Conservation (phyloP, 2,113 vertebrate species). For the Amazona vittata region DNA sequence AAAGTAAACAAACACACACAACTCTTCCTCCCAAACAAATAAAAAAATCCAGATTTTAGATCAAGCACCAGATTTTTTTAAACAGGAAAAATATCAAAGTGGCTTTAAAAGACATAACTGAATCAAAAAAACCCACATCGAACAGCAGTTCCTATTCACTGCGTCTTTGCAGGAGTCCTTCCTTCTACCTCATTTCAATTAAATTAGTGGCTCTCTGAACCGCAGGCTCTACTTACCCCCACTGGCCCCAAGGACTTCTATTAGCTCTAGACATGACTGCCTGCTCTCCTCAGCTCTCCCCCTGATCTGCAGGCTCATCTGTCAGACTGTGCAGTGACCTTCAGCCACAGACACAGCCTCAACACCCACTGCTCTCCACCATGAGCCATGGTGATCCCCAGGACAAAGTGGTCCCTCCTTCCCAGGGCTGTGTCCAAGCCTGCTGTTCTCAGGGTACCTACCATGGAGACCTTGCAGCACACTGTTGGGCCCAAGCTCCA, state of each 20-base stretch:
- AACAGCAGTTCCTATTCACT: background rate
- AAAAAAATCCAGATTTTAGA: background rate
- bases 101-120: background rate
- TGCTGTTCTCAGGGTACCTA: background rate
- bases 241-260: background rate
- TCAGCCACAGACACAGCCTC: fast-evolving
- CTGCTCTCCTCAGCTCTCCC: background rate
- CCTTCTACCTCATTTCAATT: background rate
- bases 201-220: background rate
- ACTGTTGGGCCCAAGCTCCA: background rate
- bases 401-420: background rate
- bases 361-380: background rate
- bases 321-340: background rate
- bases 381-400: background rate
- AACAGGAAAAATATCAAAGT: background rate
- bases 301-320: background rate
- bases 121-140: background rate
- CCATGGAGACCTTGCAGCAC: background rate
- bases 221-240: background rate
- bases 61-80: background rate
- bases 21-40: background rate
- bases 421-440: background rate
- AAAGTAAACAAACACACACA: background rate
- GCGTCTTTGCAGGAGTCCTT: background rate
- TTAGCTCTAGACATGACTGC: background rate